Evolutionary conservation across 1,140 invertebrate species (phyloP).

Genomic region (Nasonia longicornis): DNA sequence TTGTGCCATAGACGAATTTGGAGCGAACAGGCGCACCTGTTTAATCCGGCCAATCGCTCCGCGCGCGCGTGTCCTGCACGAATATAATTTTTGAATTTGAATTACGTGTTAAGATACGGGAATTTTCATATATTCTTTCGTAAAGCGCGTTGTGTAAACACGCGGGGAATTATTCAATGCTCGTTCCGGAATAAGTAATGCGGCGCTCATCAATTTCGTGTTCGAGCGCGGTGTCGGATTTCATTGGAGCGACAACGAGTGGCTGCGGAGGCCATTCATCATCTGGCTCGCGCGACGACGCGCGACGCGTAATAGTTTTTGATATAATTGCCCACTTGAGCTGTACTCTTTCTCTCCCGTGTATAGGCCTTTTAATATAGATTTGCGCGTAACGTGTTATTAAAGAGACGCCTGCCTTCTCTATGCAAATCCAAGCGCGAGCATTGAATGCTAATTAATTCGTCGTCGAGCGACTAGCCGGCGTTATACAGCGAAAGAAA

Average conservation of each 20-base stretch:
- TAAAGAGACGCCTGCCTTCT: not conserved
- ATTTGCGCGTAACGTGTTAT: not conserved
- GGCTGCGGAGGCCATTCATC: not conserved
- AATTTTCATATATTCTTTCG: conserved; percentile 2
- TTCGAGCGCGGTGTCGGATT: not conserved
- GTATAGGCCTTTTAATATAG: not conserved
- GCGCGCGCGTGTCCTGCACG: not conserved
- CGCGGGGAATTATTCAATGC: not conserved
- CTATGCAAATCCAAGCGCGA: not conserved
- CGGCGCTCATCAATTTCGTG: not conserved
- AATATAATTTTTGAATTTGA: not conserved
- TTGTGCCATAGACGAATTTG: conserved; percentile 10
- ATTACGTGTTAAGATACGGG: not conserved
- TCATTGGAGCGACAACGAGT: not conserved
- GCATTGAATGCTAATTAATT: not conserved
- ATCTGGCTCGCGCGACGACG: not conserved
- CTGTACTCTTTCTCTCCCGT: not conserved
- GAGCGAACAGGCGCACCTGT: conserved; percentile 11
- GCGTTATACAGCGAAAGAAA: not conserved
- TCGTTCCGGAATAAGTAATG: not conserved
- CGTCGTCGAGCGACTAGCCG: no score
- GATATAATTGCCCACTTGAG: not conserved
- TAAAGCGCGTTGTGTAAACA: conserved; percentile 15
- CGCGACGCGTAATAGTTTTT: not conserved
- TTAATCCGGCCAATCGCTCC: not conserved